A percentile compares a stretch with the other conserved stretches of the same genome.
phyloP scores from a whole-genome alignment of 1,140 invertebrate species.

The Tetramorium simillimum region DNA sequence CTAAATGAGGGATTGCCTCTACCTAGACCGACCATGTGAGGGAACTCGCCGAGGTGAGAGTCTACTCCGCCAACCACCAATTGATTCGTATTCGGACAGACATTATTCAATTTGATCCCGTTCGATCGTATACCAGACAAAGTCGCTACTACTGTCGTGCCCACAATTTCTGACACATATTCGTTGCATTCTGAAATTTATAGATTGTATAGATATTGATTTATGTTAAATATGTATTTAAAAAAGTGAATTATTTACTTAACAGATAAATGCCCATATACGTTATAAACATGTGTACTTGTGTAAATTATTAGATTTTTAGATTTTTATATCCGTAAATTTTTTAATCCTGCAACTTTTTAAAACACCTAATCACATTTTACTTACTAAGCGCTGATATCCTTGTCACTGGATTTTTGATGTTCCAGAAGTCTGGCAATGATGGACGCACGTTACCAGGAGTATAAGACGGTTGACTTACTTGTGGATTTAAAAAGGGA shows the following conservation, averaged over 20 bases:
- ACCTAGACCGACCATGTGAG: constrained; percentile 86
- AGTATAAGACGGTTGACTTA: no score
- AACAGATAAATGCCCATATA: background rate
- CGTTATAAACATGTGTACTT: background rate
- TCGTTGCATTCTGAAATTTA: constrained; percentile 61
- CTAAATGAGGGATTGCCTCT: constrained; percentile 70
- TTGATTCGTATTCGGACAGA: constrained; percentile 3
- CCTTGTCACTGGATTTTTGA: background rate
- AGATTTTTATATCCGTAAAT: background rate
- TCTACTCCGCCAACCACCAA: constrained; percentile 54
- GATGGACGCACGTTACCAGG: background rate
- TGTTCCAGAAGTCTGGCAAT: background rate
- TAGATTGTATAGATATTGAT: background rate
- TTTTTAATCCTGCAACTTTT: background rate
- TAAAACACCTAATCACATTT: background rate
- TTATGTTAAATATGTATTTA: background rate
- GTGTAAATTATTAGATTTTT: background rate
- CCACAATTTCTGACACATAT: constrained; percentile 52
- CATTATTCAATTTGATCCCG: background rate
- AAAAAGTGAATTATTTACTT: background rate
- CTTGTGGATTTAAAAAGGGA: no score
- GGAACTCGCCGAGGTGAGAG: constrained; percentile 84
- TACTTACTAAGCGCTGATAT: constrained; percentile 69
- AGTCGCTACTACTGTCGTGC: background rate
- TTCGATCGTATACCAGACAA: background rate